Evolutionary conservation across 37 sponge, comb jelly and placozoan genomes (phyloP).

Genomic region (Oscarella lobularis): DNA sequence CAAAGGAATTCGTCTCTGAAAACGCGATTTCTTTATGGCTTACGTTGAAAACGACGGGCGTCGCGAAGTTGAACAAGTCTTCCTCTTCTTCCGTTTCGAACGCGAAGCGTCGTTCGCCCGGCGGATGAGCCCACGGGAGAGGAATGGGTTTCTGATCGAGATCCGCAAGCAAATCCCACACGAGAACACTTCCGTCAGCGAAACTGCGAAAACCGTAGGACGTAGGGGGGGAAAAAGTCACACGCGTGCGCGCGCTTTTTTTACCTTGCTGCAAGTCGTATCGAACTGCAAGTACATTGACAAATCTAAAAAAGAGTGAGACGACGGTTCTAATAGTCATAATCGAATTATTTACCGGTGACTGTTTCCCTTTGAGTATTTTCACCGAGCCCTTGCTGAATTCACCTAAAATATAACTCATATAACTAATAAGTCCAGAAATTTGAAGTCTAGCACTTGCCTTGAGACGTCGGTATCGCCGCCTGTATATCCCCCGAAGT

Average conservation of each 20-base stretch:
- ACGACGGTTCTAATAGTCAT: too few relatives aligned
- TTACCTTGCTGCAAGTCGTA: too few relatives aligned
- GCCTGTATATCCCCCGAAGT: background rate
- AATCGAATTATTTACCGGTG: conserved; percentile 28
- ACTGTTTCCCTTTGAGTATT: conserved; percentile 32
- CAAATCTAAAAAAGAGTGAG: too few relatives aligned
- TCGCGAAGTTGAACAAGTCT: too few relatives aligned
- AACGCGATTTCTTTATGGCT: too few relatives aligned
- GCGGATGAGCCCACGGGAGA: background rate
- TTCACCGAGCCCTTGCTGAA: background rate
- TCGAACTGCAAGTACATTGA: too few relatives aligned
- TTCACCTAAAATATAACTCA: background rate
- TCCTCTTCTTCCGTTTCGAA: background rate
- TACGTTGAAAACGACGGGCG: too few relatives aligned
- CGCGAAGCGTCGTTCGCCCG: background rate
- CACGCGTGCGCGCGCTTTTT: too few relatives aligned
- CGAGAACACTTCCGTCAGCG: background rate
- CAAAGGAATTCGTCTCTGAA: too few relatives aligned
- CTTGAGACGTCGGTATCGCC: background rate
- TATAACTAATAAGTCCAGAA: background rate
- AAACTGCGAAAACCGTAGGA: too few relatives aligned
- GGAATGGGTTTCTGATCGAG: background rate
- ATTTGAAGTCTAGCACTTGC: background rate
- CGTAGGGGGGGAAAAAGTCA: too few relatives aligned
- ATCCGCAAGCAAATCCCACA: background rate